A percentile compares a stretch with the other conserved stretches of the same genome.
phyloP scores from a whole-genome alignment of 2,888 invertebrate species.

The Apamea crenata region DNA sequence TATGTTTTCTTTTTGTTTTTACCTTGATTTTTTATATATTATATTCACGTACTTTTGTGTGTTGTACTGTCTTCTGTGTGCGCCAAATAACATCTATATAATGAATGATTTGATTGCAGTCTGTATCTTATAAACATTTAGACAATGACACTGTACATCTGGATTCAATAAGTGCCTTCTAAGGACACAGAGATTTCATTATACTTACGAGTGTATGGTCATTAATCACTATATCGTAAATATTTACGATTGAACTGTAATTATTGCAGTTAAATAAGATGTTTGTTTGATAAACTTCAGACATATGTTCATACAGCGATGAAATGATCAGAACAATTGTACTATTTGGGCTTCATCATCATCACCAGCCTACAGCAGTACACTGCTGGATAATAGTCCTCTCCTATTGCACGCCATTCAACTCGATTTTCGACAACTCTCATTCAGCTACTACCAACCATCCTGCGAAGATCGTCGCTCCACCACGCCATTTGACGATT shows the following conservation, averaged over 20 bases:
- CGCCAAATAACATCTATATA: too few relatives aligned
- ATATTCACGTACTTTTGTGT: too few relatives aligned
- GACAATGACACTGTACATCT: conserved; percentile 17
- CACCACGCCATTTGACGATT: too few relatives aligned
- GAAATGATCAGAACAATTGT: not conserved
- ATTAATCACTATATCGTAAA: conserved; percentile 27
- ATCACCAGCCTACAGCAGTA: too few relatives aligned
- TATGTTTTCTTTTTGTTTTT: too few relatives aligned
- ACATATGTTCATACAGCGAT: not conserved
- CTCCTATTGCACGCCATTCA: too few relatives aligned
- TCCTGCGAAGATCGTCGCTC: too few relatives aligned
- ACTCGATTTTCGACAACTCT: too few relatives aligned
- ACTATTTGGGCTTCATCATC: not conserved
- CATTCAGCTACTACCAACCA: too few relatives aligned
- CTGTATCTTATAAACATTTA: conserved; percentile 12
- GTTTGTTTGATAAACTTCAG: conserved; percentile 8
- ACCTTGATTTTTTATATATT: too few relatives aligned
- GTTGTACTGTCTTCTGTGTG: too few relatives aligned
- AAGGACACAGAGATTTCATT: not conserved
- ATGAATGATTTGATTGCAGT: not conserved
- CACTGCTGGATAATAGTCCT: too few relatives aligned
- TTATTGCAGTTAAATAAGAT: not conserved
- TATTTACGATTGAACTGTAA: conserved; percentile 29
- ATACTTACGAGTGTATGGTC: not conserved
- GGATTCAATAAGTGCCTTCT: not conserved